phyloP scores from a whole-genome alignment of 2,797 vertebrate species.

The Catostomus latipinnis region DNA sequence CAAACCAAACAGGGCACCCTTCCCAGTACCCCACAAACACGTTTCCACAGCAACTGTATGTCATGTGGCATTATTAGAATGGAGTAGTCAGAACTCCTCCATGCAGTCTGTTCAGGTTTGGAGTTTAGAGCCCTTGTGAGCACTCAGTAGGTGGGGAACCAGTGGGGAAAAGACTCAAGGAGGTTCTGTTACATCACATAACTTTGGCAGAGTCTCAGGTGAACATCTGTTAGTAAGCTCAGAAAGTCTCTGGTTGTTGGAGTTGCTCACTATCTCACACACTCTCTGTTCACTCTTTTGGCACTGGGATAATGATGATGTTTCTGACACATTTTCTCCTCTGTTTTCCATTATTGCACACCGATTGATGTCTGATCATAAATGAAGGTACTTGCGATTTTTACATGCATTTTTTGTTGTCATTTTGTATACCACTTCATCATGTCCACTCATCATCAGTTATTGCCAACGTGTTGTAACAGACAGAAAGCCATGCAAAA shows the following conservation, averaged over 20 bases:
- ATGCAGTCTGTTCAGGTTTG: conserved; percentile 52
- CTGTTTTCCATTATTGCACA: conserved; percentile 58
- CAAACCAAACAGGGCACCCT: neutral
- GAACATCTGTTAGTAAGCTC: conserved; percentile 75
- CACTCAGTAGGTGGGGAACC: conserved; percentile 68
- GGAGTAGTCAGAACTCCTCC: conserved; percentile 65
- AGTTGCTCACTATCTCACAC: conserved; percentile 51
- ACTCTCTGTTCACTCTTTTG: conserved; percentile 56
- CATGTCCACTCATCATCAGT: conserved; percentile 24
- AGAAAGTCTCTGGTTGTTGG: conserved; percentile 50
- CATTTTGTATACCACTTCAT: neutral
- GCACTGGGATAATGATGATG: conserved; percentile 44
- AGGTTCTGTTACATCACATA: conserved; percentile 75
- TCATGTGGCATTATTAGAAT: conserved; percentile 60
- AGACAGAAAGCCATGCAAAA: conserved; percentile 11
- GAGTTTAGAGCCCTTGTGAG: conserved; percentile 58
- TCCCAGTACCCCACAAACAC: conserved; percentile 57
- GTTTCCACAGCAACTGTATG: conserved; percentile 69
- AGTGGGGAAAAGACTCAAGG: conserved; percentile 72
- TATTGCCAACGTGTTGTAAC: conserved; percentile 5
- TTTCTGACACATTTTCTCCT: conserved; percentile 59
- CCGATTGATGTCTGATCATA: conserved; percentile 43
- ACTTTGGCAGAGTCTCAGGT: conserved; percentile 70
- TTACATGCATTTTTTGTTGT: conserved; percentile 20
- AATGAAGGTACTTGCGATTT: conserved; percentile 31